phyloP scores from a whole-genome alignment of 2,797 vertebrate genomes.

The Brachyalestes nurse region DNA sequence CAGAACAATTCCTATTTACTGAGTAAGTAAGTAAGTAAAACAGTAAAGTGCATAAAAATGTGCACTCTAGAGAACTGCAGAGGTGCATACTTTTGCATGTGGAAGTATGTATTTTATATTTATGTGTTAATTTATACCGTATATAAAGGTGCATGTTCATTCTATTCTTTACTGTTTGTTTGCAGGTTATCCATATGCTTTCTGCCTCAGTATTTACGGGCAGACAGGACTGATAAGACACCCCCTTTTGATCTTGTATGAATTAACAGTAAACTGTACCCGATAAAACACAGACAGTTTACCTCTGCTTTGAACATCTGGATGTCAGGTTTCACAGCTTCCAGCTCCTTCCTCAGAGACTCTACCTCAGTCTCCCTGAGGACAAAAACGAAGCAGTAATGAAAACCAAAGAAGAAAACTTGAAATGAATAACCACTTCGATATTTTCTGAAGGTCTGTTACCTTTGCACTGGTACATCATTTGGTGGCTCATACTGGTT shows the following conservation, averaged over 20 bases:
- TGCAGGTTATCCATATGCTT: too few relatives aligned
- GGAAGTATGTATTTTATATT: too few relatives aligned
- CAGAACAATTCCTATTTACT: too few relatives aligned
- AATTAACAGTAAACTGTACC: not conserved
- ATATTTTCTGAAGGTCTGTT: not conserved
- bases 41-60: too few relatives aligned
- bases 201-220: too few relatives aligned
- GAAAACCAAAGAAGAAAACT: not conserved
- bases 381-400: not conserved
- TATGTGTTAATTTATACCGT: too few relatives aligned
- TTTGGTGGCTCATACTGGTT: constrained; percentile 45
- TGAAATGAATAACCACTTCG: not conserved
- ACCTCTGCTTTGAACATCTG: constrained; percentile 61
- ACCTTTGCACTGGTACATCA: constrained; percentile 48
- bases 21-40: too few relatives aligned
- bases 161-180: too few relatives aligned
- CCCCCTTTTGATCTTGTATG: constrained; percentile 24
- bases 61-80: too few relatives aligned
- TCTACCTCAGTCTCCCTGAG: constrained; percentile 54
- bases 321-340: constrained; percentile 55
- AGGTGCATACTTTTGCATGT: too few relatives aligned
- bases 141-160: too few relatives aligned
- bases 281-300: not conserved
- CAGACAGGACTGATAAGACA: not conserved
- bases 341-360: constrained; percentile 53